Conservation (phyloP, 1,140 invertebrate species). For the Meloidogyne exigua region DNA sequence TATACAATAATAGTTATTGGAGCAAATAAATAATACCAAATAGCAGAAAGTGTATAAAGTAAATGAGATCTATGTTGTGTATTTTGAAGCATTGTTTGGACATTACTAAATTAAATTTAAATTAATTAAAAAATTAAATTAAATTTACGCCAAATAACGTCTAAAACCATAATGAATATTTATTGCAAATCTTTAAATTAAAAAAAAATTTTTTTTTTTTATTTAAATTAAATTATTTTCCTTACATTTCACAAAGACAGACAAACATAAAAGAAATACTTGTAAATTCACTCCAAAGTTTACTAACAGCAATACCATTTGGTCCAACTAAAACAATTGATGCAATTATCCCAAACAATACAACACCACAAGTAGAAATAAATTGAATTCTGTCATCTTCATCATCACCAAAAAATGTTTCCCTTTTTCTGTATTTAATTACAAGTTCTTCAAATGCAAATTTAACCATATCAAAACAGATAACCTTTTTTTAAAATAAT, state of each 20-base stretch:
- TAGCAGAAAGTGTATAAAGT: conserved; percentile 4
- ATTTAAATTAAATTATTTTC: background rate
- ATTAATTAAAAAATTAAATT: background rate
- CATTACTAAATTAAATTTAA: background rate
- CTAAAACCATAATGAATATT: conserved; percentile 5
- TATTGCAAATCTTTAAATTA: background rate
- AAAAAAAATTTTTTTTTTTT: background rate
- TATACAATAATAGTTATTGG: background rate
- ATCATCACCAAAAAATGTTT: background rate
- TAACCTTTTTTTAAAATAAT: background rate
- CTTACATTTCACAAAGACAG: background rate
- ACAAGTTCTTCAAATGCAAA: background rate
- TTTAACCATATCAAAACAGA: conserved; percentile 1
- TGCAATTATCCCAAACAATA: background rate
- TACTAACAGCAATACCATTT: conserved; percentile 1
- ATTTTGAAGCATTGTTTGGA: background rate
- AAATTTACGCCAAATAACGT: background rate
- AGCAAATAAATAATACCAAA: conserved; percentile 1
- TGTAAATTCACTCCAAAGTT: background rate
- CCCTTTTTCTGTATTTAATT: background rate
- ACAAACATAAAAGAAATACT: background rate
- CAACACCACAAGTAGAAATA: background rate
- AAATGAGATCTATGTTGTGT: background rate
- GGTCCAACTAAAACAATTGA: background rate
- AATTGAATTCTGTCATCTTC: background rate